Base-by-base conservation (phyloP, 2,113 vertebrate species). In the Sarotherodon lohbergeri region DNA sequence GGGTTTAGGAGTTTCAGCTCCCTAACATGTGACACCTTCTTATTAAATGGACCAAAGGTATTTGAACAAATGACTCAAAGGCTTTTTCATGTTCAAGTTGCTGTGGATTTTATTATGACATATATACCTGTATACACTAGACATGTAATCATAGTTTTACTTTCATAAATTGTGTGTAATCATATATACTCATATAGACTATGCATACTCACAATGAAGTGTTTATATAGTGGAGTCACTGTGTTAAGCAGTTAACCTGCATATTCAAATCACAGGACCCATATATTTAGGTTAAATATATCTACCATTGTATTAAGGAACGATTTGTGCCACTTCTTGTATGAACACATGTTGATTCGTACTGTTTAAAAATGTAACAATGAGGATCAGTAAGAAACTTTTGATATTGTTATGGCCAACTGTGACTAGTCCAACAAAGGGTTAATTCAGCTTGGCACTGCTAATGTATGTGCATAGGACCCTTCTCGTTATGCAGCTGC, bases 401-500 rank as follows among this genome's bases (percentile, higher is more conserved):
- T 54, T 54, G 52, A 54, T 54, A 54, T 19, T 54, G 9, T 22
- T 54, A 54, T 54, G 19, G 52, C 9, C 19, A 22, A 54, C 52
- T 54, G 52, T 54, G 52, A 22, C 3, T 54, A 54, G 52, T 54
- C 52, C 52, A 54, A 54, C 9, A 0, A 54, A 2, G 52, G 52
- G 19, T 1, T 19, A 54, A 54, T 54, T 54, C 3, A 54, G 9
- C 3, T 54, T 54, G 52, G 52, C 52, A 54, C 19, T 54, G 52
- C 3, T 54, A 54, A n/a, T n/a, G 52, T 5, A 54, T 0, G 5
- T 1, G 9, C 52, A 22, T 54, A 54, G 19, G 52, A 54, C 52
- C 19, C 52, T 22, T 54, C 52, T 0, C 0, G 5, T 3, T 5
- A 54, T 54, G 52, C 52, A 54, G 52, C 52, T 54, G 3, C 52